phyloP scores from a whole-genome alignment of 2,113 vertebrate species.

The Macrotus californicus region DNA sequence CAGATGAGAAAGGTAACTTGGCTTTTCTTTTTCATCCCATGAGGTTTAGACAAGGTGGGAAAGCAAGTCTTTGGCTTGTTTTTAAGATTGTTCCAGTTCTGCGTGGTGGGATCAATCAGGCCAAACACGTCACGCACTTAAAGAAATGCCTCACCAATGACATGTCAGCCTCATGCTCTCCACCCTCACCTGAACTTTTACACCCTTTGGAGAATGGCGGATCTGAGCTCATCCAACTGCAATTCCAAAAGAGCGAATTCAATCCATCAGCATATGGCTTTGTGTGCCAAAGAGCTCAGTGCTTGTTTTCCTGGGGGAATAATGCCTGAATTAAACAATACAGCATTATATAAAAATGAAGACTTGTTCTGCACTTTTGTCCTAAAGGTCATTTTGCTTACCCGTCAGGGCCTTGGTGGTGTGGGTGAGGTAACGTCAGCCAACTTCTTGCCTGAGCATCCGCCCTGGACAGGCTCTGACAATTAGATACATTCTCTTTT shows the following conservation, averaged over 20 bases:
- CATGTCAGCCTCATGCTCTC: not conserved
- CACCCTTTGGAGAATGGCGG: not conserved
- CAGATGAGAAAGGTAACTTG: constrained; percentile 94
- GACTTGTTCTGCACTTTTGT: not conserved
- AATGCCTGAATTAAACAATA: constrained; percentile 8
- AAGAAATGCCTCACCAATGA: not conserved
- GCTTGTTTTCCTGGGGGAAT: not conserved
- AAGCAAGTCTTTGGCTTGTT: not conserved
- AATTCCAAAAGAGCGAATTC: not conserved
- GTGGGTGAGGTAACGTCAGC: not conserved
- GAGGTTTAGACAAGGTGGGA: not conserved
- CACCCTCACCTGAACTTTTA: not conserved
- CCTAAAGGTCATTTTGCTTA: constrained; percentile 23
- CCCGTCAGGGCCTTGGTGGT: not conserved
- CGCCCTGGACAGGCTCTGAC: not conserved
- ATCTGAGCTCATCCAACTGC: not conserved
- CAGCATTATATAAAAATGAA: constrained; percentile 15
- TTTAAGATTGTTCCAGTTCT: not conserved
- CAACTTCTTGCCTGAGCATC: not conserved
- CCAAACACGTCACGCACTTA: not conserved
- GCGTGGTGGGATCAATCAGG: rapidly evolving
- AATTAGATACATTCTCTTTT: not conserved
- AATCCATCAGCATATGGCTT: not conserved
- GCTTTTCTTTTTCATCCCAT: not conserved
- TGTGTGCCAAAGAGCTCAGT: not conserved